Evolutionary conservation across 1,140 invertebrate genomes (phyloP).

Genomic region (Musca vetustissima): DNA sequence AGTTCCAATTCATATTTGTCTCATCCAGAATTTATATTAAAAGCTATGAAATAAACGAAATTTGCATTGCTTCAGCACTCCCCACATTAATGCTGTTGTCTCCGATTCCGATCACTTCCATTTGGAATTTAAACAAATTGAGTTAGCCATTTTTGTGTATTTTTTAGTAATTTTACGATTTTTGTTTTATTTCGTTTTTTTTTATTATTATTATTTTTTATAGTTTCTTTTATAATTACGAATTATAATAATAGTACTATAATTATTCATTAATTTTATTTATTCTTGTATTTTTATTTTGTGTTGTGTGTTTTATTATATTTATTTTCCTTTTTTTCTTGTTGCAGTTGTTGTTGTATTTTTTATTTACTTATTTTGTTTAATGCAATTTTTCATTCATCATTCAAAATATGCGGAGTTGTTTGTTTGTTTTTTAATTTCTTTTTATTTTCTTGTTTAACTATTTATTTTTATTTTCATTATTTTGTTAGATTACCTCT

Average conservation of each 20-base stretch:
- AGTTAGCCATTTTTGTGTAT: not conserved
- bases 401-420: no score
- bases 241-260: constrained; percentile 31
- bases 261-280: constrained; percentile 29
- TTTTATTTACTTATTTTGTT: constrained; percentile 12
- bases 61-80: no score
- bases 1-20: no score
- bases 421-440: no score
- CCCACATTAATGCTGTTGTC: no score
- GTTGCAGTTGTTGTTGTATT: not conserved
- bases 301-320: constrained; percentile 20
- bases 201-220: not conserved
- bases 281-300: constrained; percentile 25
- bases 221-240: constrained; percentile 28
- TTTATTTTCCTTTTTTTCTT: constrained; percentile 20
- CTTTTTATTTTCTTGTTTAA: constrained; percentile 18
- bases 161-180: not conserved
- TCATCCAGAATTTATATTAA: no score
- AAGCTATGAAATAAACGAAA: no score
- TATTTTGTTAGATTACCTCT: constrained; percentile 18
- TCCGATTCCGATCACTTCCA: no score
- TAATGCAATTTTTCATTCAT: constrained; percentile 2
- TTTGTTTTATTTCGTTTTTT: not conserved
- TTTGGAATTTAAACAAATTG: not conserved
- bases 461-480: constrained; percentile 13